Base-by-base conservation (phyloP, 2,797 vertebrate species). In the Malurus leucopterus region DNA sequence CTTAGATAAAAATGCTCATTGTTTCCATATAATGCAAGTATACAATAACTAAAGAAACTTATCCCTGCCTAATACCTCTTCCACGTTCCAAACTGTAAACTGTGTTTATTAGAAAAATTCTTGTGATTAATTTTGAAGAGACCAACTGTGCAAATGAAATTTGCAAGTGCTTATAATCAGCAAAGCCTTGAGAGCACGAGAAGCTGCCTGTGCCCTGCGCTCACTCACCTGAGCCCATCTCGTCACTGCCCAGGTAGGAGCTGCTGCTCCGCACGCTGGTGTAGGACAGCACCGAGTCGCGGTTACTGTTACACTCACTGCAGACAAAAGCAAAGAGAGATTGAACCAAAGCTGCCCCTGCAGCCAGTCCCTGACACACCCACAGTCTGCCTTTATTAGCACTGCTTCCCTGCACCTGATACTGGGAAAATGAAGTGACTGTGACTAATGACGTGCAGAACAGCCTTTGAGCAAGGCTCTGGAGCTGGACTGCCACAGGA, bases 291-390 rank as follows among this genome's bases (percentile, higher is more conserved):
- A 99, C 99, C 0, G 99, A 99, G 93, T 99, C 99, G 62, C 99
- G 97, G 96, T 99, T 99, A 92, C 99, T 99, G 98, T 99, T 99
- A 94, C 99, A 99, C 91, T 99, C 99, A 51, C 99, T 99, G 41
- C 38, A 88, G 94, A 44, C 91, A 50, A 61, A 86, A 81, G 29
- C 47, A 88, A 53, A 88, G 29, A 65, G 49, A 47, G 13, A 34
- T 0, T 75, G 34, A 29, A 44, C 49, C 27, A 51, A 61, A 50
- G 38, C n/a, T 44, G 53, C 26, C 36, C 30, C 74, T 24, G 24
- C 16, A 22, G 7, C 27, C 63, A 30, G 57, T 1, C 51, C 38
- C 67, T 46, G 50, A 11, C 15, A 41, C 2, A 19, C n/a, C 7
- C 19, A 29, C 15, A 6, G 4, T 53, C 47, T 38, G 27, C 6